These are phyloP conservation scores for Kobus ellipsiprymnus DNA, from an alignment of 2,113 vertebrate genomes.

Conservation along the genomic window DNA sequence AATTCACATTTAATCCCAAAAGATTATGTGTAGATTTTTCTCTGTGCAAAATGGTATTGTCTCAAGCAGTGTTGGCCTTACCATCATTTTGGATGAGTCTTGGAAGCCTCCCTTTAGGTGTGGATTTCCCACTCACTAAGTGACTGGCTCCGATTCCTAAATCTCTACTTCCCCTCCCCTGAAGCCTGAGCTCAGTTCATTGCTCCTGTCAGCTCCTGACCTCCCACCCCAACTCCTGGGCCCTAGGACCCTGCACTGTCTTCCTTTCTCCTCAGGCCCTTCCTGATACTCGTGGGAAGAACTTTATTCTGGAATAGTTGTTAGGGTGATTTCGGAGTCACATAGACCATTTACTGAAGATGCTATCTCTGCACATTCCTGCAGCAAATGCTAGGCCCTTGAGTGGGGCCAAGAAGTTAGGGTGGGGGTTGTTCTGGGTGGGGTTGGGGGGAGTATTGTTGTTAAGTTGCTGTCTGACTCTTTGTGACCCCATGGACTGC, in stretches of 20 bases:
- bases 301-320: neutral
- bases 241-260: neutral
- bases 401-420: neutral
- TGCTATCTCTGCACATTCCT: fast-evolving
- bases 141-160: neutral
- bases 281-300: neutral
- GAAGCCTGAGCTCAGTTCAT: neutral
- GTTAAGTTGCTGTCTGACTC: neutral
- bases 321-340: neutral
- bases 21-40: neutral
- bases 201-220: neutral
- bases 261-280: neutral
- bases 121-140: neutral
- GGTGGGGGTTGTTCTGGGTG: neutral
- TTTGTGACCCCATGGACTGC: neutral
- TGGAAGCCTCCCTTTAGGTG: neutral
- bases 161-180: neutral
- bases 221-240: neutral
- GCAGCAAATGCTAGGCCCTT: neutral
- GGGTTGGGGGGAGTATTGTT: neutral
- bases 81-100: neutral
- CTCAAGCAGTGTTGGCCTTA: neutral
- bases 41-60: neutral
- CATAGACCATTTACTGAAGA: neutral
- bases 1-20: neutral